Evolutionary conservation across 2,888 invertebrate genomes (phyloP), one percentile per base, ranked within the genome.

Genomic region (Ypsolopha scabrella): DNA sequence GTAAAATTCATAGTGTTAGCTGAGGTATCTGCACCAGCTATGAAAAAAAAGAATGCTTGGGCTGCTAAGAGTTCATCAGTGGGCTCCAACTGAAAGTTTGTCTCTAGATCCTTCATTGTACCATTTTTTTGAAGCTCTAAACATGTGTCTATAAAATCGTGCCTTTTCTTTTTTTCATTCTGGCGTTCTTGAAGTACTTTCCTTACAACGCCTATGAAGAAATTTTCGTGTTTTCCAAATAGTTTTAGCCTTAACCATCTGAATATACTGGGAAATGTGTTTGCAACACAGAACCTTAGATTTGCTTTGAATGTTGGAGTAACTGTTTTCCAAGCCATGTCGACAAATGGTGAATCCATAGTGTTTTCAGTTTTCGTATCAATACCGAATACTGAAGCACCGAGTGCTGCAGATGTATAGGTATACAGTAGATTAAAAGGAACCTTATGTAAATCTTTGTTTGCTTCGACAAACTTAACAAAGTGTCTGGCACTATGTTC

Each of bases 1-100:
- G 70, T 64, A 39, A 76, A 83, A 56, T 78, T 70, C 59, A 87
- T 72, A 0, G 75, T 57, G 8, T 65, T 75, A 1, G 85, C 80
- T 8, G 80, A 71, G 0, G 83, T 79, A 45, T 87, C 86, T 3
- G 75, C 71, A 0, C 87, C 87, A 37, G 82, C 86, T 37, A 81
- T 53, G 39, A 83, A 83, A 53, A 87, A 87, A 55, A 85, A 74
- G 50, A 87, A 80, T 0, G 80, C 79, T 58, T 87, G 85, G 1
- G 82, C 78, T 2, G 80, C 75, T 34, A 85, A 41, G 1, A 80
- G 11, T 59, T 76, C 74, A 48, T 72, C 74, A 6, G 75, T 68
- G 0, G 72, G 68, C 4, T 67, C 60, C 7, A 79, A 38, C 51
- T 72, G 62, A 52, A 63, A 77, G 0, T 68, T 70, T 1, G 75